phyloP scores from a whole-genome alignment of 2,113 vertebrate genomes.

The Melanostigma gelatinosum region DNA sequence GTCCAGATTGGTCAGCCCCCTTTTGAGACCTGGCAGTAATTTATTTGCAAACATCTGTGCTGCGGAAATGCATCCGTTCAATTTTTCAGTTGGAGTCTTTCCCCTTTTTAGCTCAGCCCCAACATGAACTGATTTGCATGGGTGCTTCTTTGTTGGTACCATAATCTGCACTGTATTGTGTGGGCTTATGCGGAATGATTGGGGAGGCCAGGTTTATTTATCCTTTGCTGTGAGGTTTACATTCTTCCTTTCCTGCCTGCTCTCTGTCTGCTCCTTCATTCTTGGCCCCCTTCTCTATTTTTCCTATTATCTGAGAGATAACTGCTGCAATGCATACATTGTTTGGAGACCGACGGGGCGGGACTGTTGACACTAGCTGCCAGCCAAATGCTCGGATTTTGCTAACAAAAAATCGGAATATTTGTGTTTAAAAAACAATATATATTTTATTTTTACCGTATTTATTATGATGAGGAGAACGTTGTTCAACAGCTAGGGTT shows the following conservation, averaged over 20 bases:
- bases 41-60: slow-evolving; percentile 76
- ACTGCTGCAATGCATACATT: slow-evolving; percentile 61
- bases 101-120: slow-evolving; percentile 44
- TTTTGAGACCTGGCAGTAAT: slow-evolving; percentile 67
- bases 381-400: slow-evolving; percentile 32
- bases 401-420: neutral
- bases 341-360: slow-evolving; percentile 54
- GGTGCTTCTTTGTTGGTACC: slow-evolving; percentile 67
- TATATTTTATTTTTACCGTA: neutral
- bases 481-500: neutral
- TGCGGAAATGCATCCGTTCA: slow-evolving; percentile 72
- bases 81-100: slow-evolving; percentile 55
- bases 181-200: slow-evolving; percentile 75
- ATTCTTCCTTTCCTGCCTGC: slow-evolving; percentile 77
- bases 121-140: slow-evolving; percentile 66
- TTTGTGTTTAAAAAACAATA: neutral
- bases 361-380: slow-evolving; percentile 45
- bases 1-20: slow-evolving; percentile 49
- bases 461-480: slow-evolving; percentile 7
- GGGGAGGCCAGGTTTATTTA: slow-evolving; percentile 80
- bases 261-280: slow-evolving; percentile 74
- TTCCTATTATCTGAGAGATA: slow-evolving; percentile 78
- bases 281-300: slow-evolving; percentile 71
- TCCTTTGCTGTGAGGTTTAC: slow-evolving; percentile 78
- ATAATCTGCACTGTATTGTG: slow-evolving; percentile 68